These are phyloP conservation scores for Brienomyrus brachyistius DNA, from an alignment of 2,113 vertebrate species.

Conservation along the genomic window DNA sequence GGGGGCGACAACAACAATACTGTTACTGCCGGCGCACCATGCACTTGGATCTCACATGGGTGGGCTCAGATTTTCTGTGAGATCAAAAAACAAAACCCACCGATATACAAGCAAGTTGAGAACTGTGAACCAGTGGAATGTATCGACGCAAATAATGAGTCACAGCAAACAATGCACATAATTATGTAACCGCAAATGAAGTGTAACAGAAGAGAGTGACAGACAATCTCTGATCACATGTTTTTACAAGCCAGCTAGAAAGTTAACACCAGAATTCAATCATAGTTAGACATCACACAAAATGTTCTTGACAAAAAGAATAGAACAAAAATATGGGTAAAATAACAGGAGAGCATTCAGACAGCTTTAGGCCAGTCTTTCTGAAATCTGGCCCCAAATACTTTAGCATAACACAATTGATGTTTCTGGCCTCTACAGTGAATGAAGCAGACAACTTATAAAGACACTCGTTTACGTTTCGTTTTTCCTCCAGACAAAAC, in stretches of 20 bases:
- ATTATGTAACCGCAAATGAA: background rate
- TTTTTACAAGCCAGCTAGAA: background rate
- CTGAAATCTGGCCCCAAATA: background rate
- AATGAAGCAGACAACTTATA: background rate
- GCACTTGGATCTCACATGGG: background rate
- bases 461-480: background rate
- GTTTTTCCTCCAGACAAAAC: background rate
- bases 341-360: background rate
- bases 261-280: background rate
- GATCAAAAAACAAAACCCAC: background rate
- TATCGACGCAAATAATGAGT: background rate
- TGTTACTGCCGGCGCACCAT: background rate
- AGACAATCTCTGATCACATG: background rate
- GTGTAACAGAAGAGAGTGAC: background rate
- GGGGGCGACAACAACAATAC: background rate
- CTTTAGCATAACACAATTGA: background rate
- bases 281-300: background rate
- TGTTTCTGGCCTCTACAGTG: background rate
- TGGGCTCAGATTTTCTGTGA: background rate
- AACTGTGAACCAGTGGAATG: background rate
- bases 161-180: background rate
- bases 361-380: background rate
- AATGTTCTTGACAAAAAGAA: background rate
- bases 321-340: background rate
- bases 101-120: background rate